Conservation (phyloP, 2,888 invertebrate species). For the Caenorhabditis imperialis region DNA sequence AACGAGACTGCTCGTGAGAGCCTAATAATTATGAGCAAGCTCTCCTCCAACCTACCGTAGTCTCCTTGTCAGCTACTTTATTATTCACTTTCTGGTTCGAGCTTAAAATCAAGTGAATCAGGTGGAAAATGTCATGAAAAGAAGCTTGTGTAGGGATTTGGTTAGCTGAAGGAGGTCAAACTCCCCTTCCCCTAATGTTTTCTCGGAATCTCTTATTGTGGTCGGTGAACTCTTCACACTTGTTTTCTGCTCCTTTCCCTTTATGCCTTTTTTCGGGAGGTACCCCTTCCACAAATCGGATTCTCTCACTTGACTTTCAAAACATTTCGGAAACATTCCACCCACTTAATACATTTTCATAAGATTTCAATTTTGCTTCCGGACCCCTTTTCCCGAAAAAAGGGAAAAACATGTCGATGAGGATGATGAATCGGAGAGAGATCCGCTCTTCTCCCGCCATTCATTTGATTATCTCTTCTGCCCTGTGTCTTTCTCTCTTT, state of each 20-base stretch:
- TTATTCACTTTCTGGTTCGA: not conserved
- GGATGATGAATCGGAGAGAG: conserved; percentile 38
- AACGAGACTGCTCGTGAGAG: not conserved
- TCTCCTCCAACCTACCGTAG: not conserved
- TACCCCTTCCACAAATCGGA: conserved; percentile 3
- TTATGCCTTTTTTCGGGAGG: conserved; percentile 5
- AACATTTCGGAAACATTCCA: too few relatives aligned
- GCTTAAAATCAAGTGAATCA: too few relatives aligned
- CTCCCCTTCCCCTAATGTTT: conserved; percentile 4
- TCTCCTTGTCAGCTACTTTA: not conserved
- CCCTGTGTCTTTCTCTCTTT: conserved; percentile 12
- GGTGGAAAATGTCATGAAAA: too few relatives aligned
- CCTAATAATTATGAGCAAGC: conserved; percentile 11
- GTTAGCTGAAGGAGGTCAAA: not conserved
- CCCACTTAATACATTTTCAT: too few relatives aligned
- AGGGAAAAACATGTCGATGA: conserved; percentile 18
- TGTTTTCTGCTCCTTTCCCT: conserved; percentile 6
- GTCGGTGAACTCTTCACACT: conserved; percentile 7
- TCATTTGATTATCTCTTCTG: conserved; percentile 50
- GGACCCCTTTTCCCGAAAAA: conserved; percentile 16
- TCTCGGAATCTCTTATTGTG: not conserved
- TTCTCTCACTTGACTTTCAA: not conserved
- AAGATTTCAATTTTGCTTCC: too few relatives aligned
- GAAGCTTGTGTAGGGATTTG: conserved; percentile 14
- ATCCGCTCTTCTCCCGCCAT: conserved; percentile 24